Base-by-base conservation (phyloP, 2,797 vertebrate species). In the Choloepus didactylus region DNA sequence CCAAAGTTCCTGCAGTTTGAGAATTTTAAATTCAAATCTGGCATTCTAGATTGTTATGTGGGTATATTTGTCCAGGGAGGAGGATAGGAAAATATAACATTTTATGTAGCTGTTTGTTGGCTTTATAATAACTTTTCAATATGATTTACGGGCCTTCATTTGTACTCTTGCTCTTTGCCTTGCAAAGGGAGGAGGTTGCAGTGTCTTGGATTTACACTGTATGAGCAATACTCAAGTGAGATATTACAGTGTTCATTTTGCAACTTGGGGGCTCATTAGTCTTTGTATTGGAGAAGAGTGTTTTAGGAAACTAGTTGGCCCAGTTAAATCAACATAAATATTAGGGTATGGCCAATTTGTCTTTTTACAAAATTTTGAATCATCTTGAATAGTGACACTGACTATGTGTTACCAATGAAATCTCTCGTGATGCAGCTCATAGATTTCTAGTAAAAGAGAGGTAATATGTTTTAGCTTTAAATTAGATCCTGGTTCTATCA, bases 61-160 rank as follows among this genome's bases (percentile, higher is more conserved):
- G 25, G 27, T 60, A 2, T 70, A 59, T 87, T 91, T 91, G n/a
- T 89, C 38, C 66, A 80, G 46, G 25, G 60, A 80, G 64, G 73
- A 62, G 67, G 44, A 75, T 23, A 72, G n/a, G 31, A 46, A 19
- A 41, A 54, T 38, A 23, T 25, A 41, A 80, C 16, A n/a, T 84
- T 70, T 86, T 29, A 38, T 51, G 64, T 66, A 64, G 25, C 10
- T 31, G 8, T 75, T 66, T 49, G 38, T 67, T 93, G 64, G 15
- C 84, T 90, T 94, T 51, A 85, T 82, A 35, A 27, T 75, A 95
- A 59, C n/a, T 93, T 69, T 54, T 46, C 62, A 80, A 49, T 91
- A 41, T 44, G 69, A 5, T 31, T 4, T 51, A 8, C 51, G 29
- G 73, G 27, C 46, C 29, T 76, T 76, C 18, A 35, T 73, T 49